Percentiles rank a stretch among this genome's conserved stretches.
These are phyloP conservation scores for Vannuccia rotundouncinata DNA, from an alignment of 2,888 invertebrate genomes.

Conservation along the genomic window DNA sequence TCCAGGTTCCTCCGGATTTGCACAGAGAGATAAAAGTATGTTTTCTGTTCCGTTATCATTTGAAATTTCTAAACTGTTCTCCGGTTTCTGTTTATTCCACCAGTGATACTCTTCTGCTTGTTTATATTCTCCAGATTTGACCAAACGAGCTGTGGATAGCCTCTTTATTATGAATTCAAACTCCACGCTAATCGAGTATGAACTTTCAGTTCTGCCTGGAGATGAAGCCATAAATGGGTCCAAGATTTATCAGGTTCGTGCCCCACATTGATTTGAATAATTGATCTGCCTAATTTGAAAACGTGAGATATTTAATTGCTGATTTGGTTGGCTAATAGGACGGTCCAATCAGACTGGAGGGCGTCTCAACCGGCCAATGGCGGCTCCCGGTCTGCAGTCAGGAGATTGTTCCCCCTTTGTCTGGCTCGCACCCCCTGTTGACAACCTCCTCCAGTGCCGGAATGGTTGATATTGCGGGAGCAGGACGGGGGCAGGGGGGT, in stretches of 20 bases:
- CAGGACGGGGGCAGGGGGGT: no score
- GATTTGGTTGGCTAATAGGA: background rate
- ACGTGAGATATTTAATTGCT: no score
- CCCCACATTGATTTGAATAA: no score
- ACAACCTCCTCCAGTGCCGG: background rate
- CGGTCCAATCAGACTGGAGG: background rate
- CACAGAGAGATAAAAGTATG: background rate
- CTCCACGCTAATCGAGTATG: constrained; percentile 78
- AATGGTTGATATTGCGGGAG: no score
- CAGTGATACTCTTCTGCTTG: constrained; percentile 4
- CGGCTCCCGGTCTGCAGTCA: background rate
- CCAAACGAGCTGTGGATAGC: constrained; percentile 66
- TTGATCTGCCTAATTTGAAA: no score
- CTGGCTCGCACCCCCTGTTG: background rate
- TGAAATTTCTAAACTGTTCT: background rate
- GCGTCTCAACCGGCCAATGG: background rate
- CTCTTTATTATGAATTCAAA: constrained; percentile 80
- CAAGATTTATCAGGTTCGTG: background rate
- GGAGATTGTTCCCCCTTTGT: background rate
- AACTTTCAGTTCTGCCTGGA: constrained; percentile 64
- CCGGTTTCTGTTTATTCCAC: background rate
- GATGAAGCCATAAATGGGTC: background rate
- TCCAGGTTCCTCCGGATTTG: background rate
- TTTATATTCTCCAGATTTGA: constrained; percentile 44
- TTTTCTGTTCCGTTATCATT: background rate